These are phyloP conservation scores for Amiota mariae DNA, from an alignment of 2,888 invertebrate species.

Conservation along the genomic window DNA sequence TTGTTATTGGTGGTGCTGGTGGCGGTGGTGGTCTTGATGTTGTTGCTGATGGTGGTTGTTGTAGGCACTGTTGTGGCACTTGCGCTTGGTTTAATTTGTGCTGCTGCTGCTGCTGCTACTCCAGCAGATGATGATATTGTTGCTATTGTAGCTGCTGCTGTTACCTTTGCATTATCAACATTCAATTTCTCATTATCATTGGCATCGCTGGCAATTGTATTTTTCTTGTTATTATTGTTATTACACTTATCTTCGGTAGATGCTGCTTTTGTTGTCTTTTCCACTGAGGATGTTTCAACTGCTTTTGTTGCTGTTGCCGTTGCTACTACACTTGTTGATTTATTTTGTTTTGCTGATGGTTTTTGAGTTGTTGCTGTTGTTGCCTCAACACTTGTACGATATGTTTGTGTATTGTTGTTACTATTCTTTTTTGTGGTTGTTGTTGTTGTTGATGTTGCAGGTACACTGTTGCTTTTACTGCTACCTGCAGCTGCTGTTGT, in stretches of 20 bases:
- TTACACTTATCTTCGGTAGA: constrained; percentile 44
- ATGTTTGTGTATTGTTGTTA: constrained; percentile 57
- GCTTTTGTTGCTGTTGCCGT: constrained; percentile 45
- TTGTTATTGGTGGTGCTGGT: constrained; percentile 49
- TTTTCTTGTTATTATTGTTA: constrained; percentile 35
- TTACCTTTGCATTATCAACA: constrained; percentile 11
- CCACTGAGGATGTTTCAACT: constrained; percentile 46
- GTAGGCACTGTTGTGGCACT: constrained; percentile 43
- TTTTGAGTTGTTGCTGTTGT: constrained; percentile 47
- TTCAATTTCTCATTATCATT: constrained; percentile 38
- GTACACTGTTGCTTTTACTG: constrained; percentile 38
- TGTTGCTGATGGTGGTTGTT: constrained; percentile 40
- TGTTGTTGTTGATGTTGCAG: constrained; percentile 43
- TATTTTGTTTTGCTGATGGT: constrained; percentile 51
- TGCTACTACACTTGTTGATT: constrained; percentile 46
- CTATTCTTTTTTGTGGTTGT: constrained; percentile 53
- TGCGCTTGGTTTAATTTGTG: constrained; percentile 44
- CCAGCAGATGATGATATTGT: constrained; percentile 33
- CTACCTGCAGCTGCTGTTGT: constrained; percentile 34
- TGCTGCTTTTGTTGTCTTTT: constrained; percentile 40
- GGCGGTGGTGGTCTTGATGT: constrained; percentile 14
- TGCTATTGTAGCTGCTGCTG: constrained; percentile 42
- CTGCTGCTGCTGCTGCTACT: constrained; percentile 38
- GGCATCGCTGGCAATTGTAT: constrained; percentile 40
- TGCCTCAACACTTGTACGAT: constrained; percentile 55